These are phyloP conservation scores for Scomberomorus guttatus DNA, from an alignment of 2,797 vertebrate species.

Conservation along the genomic window DNA sequence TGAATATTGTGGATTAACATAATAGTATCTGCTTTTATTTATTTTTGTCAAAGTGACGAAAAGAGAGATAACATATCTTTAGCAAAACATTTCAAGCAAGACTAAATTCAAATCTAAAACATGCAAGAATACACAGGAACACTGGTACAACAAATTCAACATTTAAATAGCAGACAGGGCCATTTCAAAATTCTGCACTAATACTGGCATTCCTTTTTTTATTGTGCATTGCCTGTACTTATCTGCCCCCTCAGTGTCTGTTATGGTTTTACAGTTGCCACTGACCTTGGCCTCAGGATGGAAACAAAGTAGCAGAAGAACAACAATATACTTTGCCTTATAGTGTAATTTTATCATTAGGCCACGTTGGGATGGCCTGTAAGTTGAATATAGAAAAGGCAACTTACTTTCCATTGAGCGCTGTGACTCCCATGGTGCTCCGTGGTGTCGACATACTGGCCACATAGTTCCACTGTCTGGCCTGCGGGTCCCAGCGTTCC, in stretches of 20 bases:
- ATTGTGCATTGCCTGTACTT: conserved; percentile 1
- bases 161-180: neutral
- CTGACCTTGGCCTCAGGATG: conserved; percentile 12
- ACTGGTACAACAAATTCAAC: neutral
- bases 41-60: neutral
- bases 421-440: conserved; percentile 96
- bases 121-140: neutral
- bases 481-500: conserved; percentile 98
- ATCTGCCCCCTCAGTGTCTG: conserved; percentile 18
- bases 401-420: conserved; percentile 96
- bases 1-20: neutral
- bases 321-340: conserved; percentile 8
- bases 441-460: conserved; percentile 98
- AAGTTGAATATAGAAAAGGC: conserved; percentile 4
- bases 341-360: conserved; percentile 15
- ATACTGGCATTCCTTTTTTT: conserved; percentile 10
- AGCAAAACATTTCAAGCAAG: neutral
- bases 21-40: neutral
- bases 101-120: neutral
- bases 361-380: neutral
- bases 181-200: neutral
- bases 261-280: conserved; percentile 20
- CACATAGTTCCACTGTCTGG: conserved; percentile 98
- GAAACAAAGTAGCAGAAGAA: conserved; percentile 7
- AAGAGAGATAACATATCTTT: neutral